Evolutionary conservation across 2,797 vertebrate genomes (phyloP).

Genomic region (Leptatherina wallacei): DNA sequence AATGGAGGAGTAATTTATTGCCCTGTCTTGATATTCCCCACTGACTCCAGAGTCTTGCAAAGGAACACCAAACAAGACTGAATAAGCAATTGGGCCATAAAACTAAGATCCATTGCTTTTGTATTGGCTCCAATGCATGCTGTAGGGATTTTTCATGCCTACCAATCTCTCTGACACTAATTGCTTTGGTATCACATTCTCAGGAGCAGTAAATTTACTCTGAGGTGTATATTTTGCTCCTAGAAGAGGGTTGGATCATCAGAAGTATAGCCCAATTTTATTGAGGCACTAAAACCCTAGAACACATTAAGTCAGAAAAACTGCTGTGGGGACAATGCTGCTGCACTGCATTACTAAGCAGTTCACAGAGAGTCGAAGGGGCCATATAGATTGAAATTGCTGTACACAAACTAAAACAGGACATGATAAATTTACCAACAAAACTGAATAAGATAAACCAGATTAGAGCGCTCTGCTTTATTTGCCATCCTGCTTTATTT

Average conservation of each 20-base stretch:
- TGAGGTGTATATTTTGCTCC: slow-evolving; percentile 77
- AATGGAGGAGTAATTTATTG: slow-evolving; percentile 81
- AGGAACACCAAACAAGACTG: slow-evolving; percentile 78
- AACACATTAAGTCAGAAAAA: slow-evolving; percentile 64
- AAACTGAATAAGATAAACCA: slow-evolving; percentile 4
- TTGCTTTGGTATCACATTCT: slow-evolving; percentile 85
- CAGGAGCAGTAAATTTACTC: slow-evolving; percentile 82
- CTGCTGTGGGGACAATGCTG: slow-evolving; percentile 53
- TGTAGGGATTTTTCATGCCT: slow-evolving; percentile 80
- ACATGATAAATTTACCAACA: slow-evolving; percentile 1
- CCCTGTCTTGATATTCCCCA: slow-evolving; percentile 74
- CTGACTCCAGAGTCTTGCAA: slow-evolving; percentile 69
- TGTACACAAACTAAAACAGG: slow-evolving; percentile 6
- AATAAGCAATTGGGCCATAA: slow-evolving; percentile 83
- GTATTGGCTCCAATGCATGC: slow-evolving; percentile 75
- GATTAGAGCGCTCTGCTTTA: slow-evolving; percentile 11
- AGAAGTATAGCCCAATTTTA: slow-evolving; percentile 72
- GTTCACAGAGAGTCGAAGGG: slow-evolving; percentile 32
- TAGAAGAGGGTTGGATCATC: slow-evolving; percentile 65
- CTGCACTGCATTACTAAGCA: slow-evolving; percentile 40
- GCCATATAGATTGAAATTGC: slow-evolving; percentile 35
- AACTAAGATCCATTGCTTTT: slow-evolving; percentile 81
- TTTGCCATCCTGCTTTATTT: slow-evolving; percentile 14
- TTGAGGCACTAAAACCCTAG: slow-evolving; percentile 69
- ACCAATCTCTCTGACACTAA: slow-evolving; percentile 85